phyloP scores from a whole-genome alignment of 1,140 invertebrate species.

The Brachystomella parvula region DNA sequence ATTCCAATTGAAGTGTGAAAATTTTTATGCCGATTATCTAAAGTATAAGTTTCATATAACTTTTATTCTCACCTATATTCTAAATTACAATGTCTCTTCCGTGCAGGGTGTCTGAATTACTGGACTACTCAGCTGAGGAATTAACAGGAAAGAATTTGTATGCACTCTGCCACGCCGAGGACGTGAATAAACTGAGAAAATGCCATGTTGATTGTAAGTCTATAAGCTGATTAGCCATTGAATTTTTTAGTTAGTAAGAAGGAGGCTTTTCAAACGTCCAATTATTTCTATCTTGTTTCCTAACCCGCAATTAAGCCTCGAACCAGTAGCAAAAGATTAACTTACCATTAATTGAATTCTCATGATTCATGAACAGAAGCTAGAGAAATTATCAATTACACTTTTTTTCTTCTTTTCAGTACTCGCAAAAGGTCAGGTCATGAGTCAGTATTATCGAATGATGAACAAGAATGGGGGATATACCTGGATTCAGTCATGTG shows the following conservation, averaged over 20 bases:
- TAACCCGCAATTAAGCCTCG: not conserved
- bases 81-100: constrained; percentile 23
- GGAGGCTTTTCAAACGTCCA: not conserved
- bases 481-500: constrained; percentile 93
- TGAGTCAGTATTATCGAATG: constrained; percentile 89
- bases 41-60: too few relatives aligned
- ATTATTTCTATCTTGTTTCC: not conserved
- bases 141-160: constrained; percentile 88
- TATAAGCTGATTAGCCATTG: not conserved
- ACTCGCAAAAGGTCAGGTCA: constrained; percentile 90
- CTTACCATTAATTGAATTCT: not conserved
- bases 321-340: not conserved
- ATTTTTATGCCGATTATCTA: too few relatives aligned
- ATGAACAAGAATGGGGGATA: constrained; percentile 94
- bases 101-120: constrained; percentile 75
- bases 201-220: constrained; percentile 87
- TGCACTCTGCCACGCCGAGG: constrained; percentile 87
- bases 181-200: constrained; percentile 84
- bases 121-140: constrained; percentile 89
- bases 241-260: not conserved
- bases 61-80: too few relatives aligned
- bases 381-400: too few relatives aligned
- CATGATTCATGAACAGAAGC: too few relatives aligned
- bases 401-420: constrained; percentile 56
- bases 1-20: too few relatives aligned